phyloP scores from a whole-genome alignment of 2,113 vertebrate species.

The Thamnophis sirtalis region DNA sequence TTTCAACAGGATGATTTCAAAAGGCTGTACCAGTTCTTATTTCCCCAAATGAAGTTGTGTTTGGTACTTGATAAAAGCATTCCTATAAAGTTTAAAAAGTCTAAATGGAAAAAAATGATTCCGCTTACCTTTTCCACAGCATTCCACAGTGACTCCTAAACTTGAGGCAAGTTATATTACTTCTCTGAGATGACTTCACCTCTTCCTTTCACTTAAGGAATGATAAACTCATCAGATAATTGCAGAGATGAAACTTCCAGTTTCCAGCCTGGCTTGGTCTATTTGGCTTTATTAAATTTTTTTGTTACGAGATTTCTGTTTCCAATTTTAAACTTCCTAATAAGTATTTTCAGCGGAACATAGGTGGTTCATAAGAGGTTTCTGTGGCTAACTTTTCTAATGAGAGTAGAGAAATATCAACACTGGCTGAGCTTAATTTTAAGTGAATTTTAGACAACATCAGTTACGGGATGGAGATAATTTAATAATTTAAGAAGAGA shows the following conservation, averaged over 20 bases:
- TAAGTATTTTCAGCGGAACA: neutral
- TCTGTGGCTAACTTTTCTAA: neutral
- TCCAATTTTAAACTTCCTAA: neutral
- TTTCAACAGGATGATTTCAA: conserved; percentile 39
- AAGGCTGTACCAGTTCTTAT: conserved; percentile 19
- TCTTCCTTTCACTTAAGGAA: neutral
- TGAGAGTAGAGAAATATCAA: neutral
- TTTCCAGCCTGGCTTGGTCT: neutral
- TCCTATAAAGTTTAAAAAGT: conserved; percentile 20
- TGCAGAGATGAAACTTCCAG: neutral
- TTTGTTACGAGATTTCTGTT: neutral
- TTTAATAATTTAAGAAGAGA: neutral
- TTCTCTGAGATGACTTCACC: neutral
- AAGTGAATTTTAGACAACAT: neutral
- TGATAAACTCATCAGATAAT: neutral
- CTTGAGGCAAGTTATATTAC: neutral
- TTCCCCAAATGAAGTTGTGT: conserved; percentile 4
- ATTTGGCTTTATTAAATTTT: neutral
- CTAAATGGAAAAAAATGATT: neutral
- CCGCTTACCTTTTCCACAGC: neutral
- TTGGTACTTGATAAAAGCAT: conserved; percentile 39
- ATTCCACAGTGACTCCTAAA: neutral
- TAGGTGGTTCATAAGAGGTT: neutral
- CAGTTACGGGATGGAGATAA: neutral
- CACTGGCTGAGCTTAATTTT: neutral